Percentiles rank a stretch among this genome's conserved stretches.
These are phyloP conservation scores for Peromyscus leucopus DNA, from an alignment of 2,113 vertebrate species.

Conservation along the genomic window DNA sequence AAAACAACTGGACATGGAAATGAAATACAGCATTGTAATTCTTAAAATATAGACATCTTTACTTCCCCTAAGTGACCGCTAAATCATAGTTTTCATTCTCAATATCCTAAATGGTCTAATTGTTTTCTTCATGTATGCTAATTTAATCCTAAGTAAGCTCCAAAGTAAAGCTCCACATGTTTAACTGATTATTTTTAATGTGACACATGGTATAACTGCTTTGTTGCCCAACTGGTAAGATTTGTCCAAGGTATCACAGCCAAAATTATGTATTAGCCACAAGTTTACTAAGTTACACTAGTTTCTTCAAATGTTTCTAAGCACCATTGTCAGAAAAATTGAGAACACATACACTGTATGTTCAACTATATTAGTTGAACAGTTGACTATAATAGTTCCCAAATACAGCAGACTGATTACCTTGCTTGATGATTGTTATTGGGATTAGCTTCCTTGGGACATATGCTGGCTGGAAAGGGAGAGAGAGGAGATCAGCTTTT, in stretches of 20 bases:
- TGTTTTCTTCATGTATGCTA: neutral
- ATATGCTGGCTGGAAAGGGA: slow-evolving; percentile 84
- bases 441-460: slow-evolving; percentile 86
- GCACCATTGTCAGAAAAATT: neutral
- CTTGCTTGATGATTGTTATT: slow-evolving; percentile 90
- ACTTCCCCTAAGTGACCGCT: neutral
- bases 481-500: neutral
- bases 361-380: slow-evolving; percentile 25
- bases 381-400: neutral
- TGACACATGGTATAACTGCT: neutral
- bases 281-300: neutral
- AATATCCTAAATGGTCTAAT: slow-evolving; percentile 21
- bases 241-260: neutral
- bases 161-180: neutral
- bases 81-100: slow-evolving; percentile 33
- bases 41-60: neutral
- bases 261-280: slow-evolving; percentile 27
- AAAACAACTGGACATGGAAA: neutral
- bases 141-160: neutral
- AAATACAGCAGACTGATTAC: slow-evolving; percentile 79
- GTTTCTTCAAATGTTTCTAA: neutral
- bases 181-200: neutral
- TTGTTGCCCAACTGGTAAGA: neutral
- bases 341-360: neutral
- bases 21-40: slow-evolving; percentile 29